Evolutionary conservation across 2,888 invertebrate species (phyloP), one percentile per base, ranked within the genome.

Genomic region (Leucoptera coffeella): DNA sequence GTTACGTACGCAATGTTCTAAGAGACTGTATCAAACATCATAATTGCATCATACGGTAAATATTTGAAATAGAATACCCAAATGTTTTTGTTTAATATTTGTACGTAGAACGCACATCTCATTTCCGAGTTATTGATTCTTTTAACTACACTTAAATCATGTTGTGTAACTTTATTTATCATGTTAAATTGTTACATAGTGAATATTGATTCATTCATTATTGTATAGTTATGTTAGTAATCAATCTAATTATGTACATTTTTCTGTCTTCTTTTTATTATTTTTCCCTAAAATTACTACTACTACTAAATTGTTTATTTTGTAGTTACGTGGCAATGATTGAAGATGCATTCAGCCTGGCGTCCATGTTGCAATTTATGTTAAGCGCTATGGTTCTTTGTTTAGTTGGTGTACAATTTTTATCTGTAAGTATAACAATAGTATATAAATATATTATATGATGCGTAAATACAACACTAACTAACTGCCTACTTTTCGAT

Each of bases 321-420:
- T 20, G 39, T 50, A 71, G 71, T 39, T 72, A 67, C 39, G 65
- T 71, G 27, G 50, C 60, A 14, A 59, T 65, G 64, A 61, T 72
- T 30, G 69, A 71, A 42, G 47, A 46, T 31, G 64, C 71, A 22
- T 72, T 71, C 38, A 71, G 69, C 37, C 39, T 69, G 33, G 64
- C 69, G 9, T 69, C 71, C 20, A 67, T 56, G 19, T 42, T 69
- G 26, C 71, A 72, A 39, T 67, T 72, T 35, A 71, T 72, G 71
- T 38, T 71, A 32, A 71, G 71, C 38, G 71, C 58, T 2, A 65
- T 69, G 61, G 69, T 72, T 2, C 53, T 72, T 11, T 71, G 71
- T 40, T 45, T 72, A 32, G 45, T 71, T 19, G 71, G 71, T 27
- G 49, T 72, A 24, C 62, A 69, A 36, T 62, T 72, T 43, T 43